Percentiles rank a stretch among this genome's conserved stretches.
Conservation (phyloP, 2,113 vertebrate genomes). For the Danionella cerebrum region DNA sequence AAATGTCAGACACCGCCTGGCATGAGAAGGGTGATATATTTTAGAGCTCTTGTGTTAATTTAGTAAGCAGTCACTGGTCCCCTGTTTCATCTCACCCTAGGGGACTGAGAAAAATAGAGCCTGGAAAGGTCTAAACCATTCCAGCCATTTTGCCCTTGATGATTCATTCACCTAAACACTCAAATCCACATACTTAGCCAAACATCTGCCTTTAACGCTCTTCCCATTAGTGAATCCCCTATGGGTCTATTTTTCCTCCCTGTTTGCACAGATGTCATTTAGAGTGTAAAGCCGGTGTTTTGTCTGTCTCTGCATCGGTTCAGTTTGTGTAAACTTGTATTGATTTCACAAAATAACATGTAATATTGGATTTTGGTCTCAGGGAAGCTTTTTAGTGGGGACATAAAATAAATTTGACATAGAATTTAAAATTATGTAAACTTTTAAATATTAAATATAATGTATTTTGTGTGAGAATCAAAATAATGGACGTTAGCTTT, state of each 20-base stretch:
- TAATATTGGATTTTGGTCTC: not conserved
- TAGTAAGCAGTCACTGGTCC: constrained; percentile 12
- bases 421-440: too few species aligned
- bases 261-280: constrained; percentile 10
- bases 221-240: not conserved
- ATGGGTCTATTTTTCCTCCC: not conserved
- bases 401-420: not conserved
- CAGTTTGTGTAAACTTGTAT: not conserved
- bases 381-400: not conserved
- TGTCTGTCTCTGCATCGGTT: not conserved
- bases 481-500: too few species aligned
- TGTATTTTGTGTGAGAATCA: too few species aligned
- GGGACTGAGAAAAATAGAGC: constrained; percentile 16
- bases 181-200: constrained; percentile 1
- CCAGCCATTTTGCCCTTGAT: constrained; percentile 1
- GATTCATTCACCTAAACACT: constrained; percentile 18
- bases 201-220: not conserved
- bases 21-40: constrained; percentile 21
- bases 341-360: not conserved
- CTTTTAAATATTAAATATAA: too few species aligned
- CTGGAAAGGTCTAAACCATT: constrained; percentile 17
- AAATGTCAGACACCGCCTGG: constrained; percentile 9
- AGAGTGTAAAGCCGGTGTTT: not conserved
- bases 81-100: constrained; percentile 13
- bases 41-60: constrained; percentile 21